Evolutionary conservation across 1,140 invertebrate genomes (phyloP).

Genomic region (Antheraea pernyi): DNA sequence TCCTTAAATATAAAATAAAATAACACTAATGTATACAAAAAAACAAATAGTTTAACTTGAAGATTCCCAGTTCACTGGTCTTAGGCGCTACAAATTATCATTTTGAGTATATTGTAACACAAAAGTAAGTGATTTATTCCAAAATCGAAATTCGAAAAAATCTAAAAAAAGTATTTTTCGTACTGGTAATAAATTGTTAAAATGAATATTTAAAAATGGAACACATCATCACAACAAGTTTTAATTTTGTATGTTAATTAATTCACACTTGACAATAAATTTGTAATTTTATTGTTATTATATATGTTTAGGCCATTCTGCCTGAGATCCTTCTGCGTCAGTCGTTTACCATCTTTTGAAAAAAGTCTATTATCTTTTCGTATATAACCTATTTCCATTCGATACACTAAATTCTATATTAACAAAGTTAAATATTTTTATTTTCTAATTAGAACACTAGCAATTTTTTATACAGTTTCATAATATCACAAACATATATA

Average conservation of each 20-base stretch:
- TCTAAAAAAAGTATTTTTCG: neutral
- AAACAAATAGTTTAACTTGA: neutral
- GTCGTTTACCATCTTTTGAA: conserved; percentile 14
- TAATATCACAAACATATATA: too few species aligned
- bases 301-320: conserved; percentile 26
- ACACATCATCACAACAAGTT: conserved; percentile 9
- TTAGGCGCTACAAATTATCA: neutral
- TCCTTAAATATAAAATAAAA: neutral
- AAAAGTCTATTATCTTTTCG: too few species aligned
- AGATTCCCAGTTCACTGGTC: neutral
- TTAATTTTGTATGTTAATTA: neutral
- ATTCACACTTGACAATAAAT: neutral
- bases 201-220: conserved; percentile 9
- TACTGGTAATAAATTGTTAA: neutral
- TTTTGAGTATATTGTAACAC: too few species aligned
- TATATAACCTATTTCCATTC: too few species aligned
- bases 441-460: too few species aligned
- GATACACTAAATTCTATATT: too few species aligned
- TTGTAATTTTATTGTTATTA: neutral
- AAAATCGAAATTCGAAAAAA: too few species aligned
- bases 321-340: conserved; percentile 33
- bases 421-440: too few species aligned
- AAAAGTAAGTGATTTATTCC: too few species aligned
- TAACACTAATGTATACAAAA: conserved; percentile 1
- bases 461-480: too few species aligned